Evolutionary conservation across 1,140 invertebrate genomes (phyloP), one percentile per base, ranked within the genome.

Genomic region (Atta colombica): DNA sequence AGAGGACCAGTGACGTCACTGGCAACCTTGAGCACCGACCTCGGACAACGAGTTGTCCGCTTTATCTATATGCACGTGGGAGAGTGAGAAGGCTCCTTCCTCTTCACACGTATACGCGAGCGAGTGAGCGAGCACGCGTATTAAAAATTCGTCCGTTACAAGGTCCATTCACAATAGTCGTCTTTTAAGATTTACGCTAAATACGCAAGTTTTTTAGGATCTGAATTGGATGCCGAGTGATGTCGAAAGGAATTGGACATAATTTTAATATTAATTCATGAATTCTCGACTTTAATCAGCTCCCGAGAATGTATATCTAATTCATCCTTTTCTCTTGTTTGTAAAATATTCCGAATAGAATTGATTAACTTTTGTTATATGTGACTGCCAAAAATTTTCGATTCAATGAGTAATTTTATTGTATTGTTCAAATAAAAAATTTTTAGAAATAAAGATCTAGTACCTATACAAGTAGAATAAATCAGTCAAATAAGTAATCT

Each of bases 1-100:
- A 92, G 92, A 89, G 85, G 87, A 80, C 80, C 86, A 68, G 81
- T 94, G 94, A 95, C 94, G 94, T 95, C 94, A 95, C 88, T 31
- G 78, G 82, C 90, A 94, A 94, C 94, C 94, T 95, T 95, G 94
- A 94, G 93, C 92, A 91, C 92, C 94, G 94, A 94, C 94, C 94
- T 95, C 93, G 94, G 93, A 93, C 92, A 94, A 94, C 91, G 93
- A 93, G 93, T 92, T 91, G 87, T 81, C 89, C 77, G 87, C 68
- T 91, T 91, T 91, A 91, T 91, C 90, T 91, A 90, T 90, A 88
- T 93, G 90, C 91, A 92, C 88, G 89, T 87, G 85, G 86, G 55
- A 75, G 88, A 89, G 69, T 35, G 69, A 69, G 69, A 72, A 89
- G 61, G 77, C 87, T 82, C 63, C 61, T 89, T 88, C 84, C 55